These are phyloP conservation scores for Xyrichtys novacula DNA, from an alignment of 2,797 vertebrate genomes.

Conservation along the genomic window DNA sequence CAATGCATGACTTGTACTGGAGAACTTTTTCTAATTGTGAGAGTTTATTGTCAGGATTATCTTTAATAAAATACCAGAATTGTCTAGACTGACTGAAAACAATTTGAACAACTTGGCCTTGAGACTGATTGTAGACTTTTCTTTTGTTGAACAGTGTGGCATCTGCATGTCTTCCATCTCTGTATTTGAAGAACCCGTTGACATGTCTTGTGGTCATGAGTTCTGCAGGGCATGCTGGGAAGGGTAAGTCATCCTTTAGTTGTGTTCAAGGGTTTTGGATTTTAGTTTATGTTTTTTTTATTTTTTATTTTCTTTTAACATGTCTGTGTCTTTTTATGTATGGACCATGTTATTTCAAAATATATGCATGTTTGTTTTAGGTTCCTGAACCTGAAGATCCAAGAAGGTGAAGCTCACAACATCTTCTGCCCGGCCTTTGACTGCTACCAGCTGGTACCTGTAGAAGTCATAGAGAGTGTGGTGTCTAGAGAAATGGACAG, in stretches of 20 bases:
- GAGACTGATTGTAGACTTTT: conserved; percentile 10
- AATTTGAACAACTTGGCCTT: background rate
- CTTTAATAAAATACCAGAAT: background rate
- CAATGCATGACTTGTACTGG: background rate
- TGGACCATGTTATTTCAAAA: conserved; percentile 1
- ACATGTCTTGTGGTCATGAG: conserved; percentile 97
- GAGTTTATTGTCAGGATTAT: background rate
- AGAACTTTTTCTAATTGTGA: conserved; percentile 12
- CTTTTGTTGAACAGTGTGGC: conserved; percentile 88
- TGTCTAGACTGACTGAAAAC: background rate
- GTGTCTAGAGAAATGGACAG: conserved; percentile 99
- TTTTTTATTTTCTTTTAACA: background rate
- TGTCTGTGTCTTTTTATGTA: background rate
- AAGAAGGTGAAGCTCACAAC: conserved; percentile 99
- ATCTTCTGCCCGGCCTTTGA: conserved; percentile 98
- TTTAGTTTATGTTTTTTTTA: background rate
- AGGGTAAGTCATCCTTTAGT: conserved; percentile 86
- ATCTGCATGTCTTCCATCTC: conserved; percentile 98
- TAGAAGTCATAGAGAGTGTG: conserved; percentile 98
- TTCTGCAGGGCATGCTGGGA: conserved; percentile 99
- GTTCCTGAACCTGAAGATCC: conserved; percentile 99
- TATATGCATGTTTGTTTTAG: conserved; percentile 75
- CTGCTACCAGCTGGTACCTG: conserved; percentile 98
- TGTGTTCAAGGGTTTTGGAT: background rate
- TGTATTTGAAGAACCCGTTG: conserved; percentile 96